These are phyloP conservation scores for Acanthoscelides obtectus DNA, from an alignment of 2,888 invertebrate species.

Conservation along the genomic window DNA sequence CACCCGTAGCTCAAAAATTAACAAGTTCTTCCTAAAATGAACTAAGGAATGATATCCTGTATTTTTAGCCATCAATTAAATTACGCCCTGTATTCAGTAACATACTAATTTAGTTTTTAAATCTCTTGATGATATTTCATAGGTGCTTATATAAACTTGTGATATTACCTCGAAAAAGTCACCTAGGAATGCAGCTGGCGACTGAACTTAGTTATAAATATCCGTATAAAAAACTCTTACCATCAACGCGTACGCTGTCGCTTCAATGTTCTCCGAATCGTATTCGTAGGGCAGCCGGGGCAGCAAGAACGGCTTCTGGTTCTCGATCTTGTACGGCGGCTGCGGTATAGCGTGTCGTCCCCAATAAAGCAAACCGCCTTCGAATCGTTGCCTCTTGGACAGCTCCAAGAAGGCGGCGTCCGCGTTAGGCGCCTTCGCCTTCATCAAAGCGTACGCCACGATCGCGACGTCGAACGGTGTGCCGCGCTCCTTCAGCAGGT, in stretches of 20 bases:
- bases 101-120: too few species aligned
- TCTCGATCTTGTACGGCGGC: constrained; percentile 81
- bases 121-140: too few species aligned
- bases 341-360: constrained; percentile 72
- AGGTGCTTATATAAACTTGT: too few species aligned
- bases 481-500: constrained; percentile 64
- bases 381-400: constrained; percentile 43
- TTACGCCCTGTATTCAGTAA: too few species aligned
- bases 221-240: constrained; percentile 37
- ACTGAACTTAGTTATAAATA: too few species aligned
- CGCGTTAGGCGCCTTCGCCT: constrained; percentile 78
- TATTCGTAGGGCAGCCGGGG: constrained; percentile 84
- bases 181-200: too few species aligned
- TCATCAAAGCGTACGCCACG: constrained; percentile 81
- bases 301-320: constrained; percentile 84
- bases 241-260: constrained; percentile 87
- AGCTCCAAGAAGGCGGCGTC: constrained; percentile 78
- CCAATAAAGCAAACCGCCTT: constrained; percentile 84
- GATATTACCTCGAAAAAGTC: too few species aligned
- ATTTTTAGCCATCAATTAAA: too few species aligned
- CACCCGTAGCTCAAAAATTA: too few species aligned
- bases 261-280: constrained; percentile 88
- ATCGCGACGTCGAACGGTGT: constrained; percentile 84
- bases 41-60: too few species aligned
- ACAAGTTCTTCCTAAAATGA: too few species aligned